Evolutionary conservation across 2,888 invertebrate genomes (phyloP), one percentile per base, ranked within the genome.

Genomic region (Uropetala carovei): DNA sequence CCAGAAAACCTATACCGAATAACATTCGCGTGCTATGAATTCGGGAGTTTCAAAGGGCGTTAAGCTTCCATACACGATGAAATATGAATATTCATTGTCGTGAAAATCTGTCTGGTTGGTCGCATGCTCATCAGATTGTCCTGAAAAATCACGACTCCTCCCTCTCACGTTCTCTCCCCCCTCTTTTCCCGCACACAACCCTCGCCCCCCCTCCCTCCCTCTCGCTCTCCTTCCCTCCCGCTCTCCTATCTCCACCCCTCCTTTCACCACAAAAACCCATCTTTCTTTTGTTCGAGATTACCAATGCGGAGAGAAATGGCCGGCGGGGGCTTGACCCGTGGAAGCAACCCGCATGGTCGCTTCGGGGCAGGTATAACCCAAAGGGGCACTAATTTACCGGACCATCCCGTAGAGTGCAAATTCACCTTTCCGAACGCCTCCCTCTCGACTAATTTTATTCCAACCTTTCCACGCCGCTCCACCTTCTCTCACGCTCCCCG

Each of bases 11-110:
- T 75, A 22, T 22, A 22, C 64, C 14, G 75, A 75, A 75, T 75
- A 75, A 75, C 27, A 22, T 75, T 75, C 75, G 8, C 75, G 10
- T 27, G 75, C 75, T 75, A 75, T 75, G 75, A 75, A 75, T 75
- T 27, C 75, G 75, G 18, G 18, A 22, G 75, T 75, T 75, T 27
- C 75, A 75, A 75, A 75, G 75, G 75, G 75, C 75, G 75, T 75
- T 75, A 75, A 22, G 75, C 75, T 22, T 75, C 75, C 22, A 22
- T n/a, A n/a, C 68, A 18, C 68, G 68, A 85, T 89, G 43, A 89
- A 89, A 89, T 89, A 89, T 89, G 89, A 89, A 89, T 89, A 89
- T 89, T 89, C 89, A 89, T 89, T 43, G 83, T 43, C 89, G 64
- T 64, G 18, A 43, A 43, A 58, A 64, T 89, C 60, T 43, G 43